These are phyloP conservation scores for Diplazon laetatorius DNA, from an alignment of 2,888 invertebrate species.

Conservation along the genomic window DNA sequence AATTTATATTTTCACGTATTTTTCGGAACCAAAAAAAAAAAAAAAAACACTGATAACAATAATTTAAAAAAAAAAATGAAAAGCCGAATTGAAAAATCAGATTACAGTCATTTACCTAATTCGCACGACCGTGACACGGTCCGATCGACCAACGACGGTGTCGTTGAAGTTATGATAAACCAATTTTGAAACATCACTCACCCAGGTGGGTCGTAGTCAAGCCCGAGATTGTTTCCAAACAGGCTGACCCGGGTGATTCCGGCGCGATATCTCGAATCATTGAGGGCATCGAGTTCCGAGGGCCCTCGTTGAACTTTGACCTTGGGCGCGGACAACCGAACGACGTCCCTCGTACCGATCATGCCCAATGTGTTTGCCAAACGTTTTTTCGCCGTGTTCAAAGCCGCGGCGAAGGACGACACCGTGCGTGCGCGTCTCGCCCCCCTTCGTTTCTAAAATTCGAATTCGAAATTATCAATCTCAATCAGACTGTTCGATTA, in stretches of 20 bases:
- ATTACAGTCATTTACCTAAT: constrained; percentile 1
- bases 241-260: constrained; percentile 85
- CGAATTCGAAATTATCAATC: constrained; percentile 58
- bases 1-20: too few species aligned
- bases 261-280: constrained; percentile 78
- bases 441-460: constrained; percentile 74
- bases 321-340: constrained; percentile 62
- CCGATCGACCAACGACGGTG: background rate
- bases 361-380: constrained; percentile 84
- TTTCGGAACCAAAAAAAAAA: too few species aligned
- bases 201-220: constrained; percentile 85
- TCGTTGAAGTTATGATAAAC: background rate
- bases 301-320: constrained; percentile 66
- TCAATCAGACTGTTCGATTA: background rate
- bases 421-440: constrained; percentile 72
- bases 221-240: constrained; percentile 87
- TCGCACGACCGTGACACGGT: background rate
- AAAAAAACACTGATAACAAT: background rate
- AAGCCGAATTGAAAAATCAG: background rate
- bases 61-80: background rate
- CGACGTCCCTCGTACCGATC: constrained; percentile 59
- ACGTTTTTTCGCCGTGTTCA: constrained; percentile 83
- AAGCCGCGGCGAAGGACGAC: constrained; percentile 69
- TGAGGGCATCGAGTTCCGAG: constrained; percentile 66
- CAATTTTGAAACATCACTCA: constrained; percentile 72